phyloP scores from a whole-genome alignment of 1,140 invertebrate genomes.

The Ceratina japonica region DNA sequence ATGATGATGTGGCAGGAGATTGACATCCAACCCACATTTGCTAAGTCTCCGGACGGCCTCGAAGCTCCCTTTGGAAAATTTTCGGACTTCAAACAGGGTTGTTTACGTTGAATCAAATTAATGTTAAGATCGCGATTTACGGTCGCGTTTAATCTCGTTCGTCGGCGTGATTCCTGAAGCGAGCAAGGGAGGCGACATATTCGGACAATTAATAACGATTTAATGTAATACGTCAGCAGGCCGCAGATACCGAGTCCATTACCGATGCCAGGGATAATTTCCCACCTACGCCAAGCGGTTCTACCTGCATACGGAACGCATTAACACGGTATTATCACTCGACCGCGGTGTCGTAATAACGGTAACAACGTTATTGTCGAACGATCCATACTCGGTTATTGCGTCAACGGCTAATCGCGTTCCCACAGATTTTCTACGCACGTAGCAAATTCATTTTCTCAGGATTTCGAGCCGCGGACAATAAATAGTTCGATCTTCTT shows the following conservation, averaged over 20 bases:
- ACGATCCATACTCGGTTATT: not conserved
- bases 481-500: too few species aligned
- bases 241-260: slow-evolving; percentile 11
- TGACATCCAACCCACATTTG: too few species aligned
- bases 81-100: too few species aligned
- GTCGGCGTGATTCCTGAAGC: not conserved
- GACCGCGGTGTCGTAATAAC: slow-evolving; percentile 18
- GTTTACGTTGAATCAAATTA: too few species aligned
- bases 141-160: not conserved
- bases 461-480: too few species aligned
- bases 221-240: not conserved
- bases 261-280: slow-evolving; percentile 7
- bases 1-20: too few species aligned
- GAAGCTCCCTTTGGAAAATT: too few species aligned
- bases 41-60: too few species aligned
- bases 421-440: too few species aligned
- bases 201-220: slow-evolving; percentile 17
- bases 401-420: not conserved
- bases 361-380: slow-evolving; percentile 14
- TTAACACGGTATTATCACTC: slow-evolving; percentile 28
- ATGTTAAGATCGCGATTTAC: not conserved
- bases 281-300: not conserved
- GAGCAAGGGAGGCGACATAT: not conserved
- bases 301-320: slow-evolving; percentile 12
- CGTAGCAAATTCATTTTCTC: too few species aligned